Percentiles rank a stretch among this genome's conserved stretches.
Evolutionary conservation across 2,888 invertebrate species (phyloP).

Genomic region (Tipula lateralis): DNA sequence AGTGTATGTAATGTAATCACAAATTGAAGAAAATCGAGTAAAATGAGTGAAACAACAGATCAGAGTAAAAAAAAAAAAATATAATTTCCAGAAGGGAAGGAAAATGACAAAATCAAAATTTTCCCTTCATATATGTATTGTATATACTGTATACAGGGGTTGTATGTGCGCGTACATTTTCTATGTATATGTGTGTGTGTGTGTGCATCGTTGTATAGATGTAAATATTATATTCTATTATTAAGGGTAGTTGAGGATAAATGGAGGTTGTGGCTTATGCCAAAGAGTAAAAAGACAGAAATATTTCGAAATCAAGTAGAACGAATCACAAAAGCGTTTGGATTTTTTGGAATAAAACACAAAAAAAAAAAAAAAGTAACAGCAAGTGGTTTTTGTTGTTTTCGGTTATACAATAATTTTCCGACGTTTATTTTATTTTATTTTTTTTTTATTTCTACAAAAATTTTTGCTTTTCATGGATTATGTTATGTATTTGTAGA

Average conservation of each 20-base stretch:
- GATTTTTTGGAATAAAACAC: slow-evolving; percentile 24
- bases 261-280: slow-evolving; percentile 45
- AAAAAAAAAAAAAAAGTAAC: neutral
- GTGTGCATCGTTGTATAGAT: neutral
- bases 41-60: neutral
- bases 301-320: slow-evolving; percentile 38
- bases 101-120: neutral
- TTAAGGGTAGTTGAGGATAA: neutral
- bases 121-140: neutral
- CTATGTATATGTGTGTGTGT: neutral
- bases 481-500: neutral
- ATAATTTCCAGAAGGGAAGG: neutral
- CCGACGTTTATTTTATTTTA: neutral
- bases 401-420: slow-evolving; percentile 16
- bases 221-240: neutral
- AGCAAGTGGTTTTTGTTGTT: slow-evolving; percentile 19
- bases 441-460: neutral
- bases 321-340: slow-evolving; percentile 35
- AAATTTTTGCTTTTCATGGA: slow-evolving; percentile 16
- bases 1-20: slow-evolving; percentile 24
- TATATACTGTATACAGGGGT: too few relatives aligned
- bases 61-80: neutral
- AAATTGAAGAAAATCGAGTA: neutral
- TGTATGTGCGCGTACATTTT: neutral
- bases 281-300: slow-evolving; percentile 41